Base-by-base conservation (phyloP, 2,888 invertebrate species). In the Mamestra brassicae region DNA sequence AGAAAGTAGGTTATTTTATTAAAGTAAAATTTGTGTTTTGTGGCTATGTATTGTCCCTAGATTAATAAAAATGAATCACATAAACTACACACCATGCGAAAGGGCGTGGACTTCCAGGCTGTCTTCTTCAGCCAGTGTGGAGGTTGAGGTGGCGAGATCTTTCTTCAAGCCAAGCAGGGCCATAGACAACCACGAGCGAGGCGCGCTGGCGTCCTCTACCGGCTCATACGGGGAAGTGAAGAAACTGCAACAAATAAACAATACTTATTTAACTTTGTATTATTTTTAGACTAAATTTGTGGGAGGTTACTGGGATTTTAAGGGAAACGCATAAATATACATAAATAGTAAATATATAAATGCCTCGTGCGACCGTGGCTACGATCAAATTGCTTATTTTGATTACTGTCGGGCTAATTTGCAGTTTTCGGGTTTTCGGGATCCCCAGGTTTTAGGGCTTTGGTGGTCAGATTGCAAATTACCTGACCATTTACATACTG, bases 141-240 rank as follows among this genome's bases (percentile, higher is more conserved):
- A 97, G 0, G 97, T 97, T 77, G 97, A 97, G 0, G 97, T 94
- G n/a, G 97, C 89, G 2, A 97, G 94, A 74, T 97, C 97, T 64
- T 97, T 97, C 90, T 97, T 97, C 88, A 97, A 97, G 3, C 97
- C 97, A 38, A 98, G 94, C 78, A 98, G 93, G 26, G 97, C 97
- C 71, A 97, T 97, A 50, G 98, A 93, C 52, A 98, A 95, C 98
- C 98, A 98, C 64, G 97, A 97, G 38, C 97, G 97, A 26, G 79
- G 66, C 3, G 79, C 69, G 68, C 86, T 90, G 58, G 85, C 85
- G 75, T 95, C 96, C n/a, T 94, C 93, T 0, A 92, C 90, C 1
- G 94, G 94, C 90, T 96, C 97, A 83, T 95, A 97, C 4, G 97
- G 96, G 1, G 96, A 95, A 50, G 97, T 96, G 91, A 97, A 97